These are phyloP conservation scores for Mormyrus iriodes DNA, from an alignment of 2,113 vertebrate genomes.

Conservation along the genomic window DNA sequence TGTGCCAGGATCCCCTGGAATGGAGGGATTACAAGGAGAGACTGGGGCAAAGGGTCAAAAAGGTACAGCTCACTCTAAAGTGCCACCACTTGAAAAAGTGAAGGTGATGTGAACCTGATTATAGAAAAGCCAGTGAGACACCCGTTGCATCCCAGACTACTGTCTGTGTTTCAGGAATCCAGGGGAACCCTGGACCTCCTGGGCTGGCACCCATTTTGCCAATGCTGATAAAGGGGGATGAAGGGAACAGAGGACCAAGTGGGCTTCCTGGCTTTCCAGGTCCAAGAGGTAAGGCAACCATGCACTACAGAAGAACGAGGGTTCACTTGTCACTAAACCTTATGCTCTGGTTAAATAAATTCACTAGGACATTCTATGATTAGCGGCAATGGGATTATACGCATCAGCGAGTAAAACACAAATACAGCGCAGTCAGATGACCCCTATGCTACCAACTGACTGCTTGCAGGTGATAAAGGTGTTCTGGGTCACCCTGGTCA, in stretches of 20 bases:
- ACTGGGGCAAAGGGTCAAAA: background rate
- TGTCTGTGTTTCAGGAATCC: constrained; percentile 11
- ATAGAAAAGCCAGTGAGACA: background rate
- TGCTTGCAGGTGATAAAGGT: constrained; percentile 79
- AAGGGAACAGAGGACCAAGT: background rate
- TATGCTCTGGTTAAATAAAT: background rate
- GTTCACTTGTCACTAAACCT: background rate
- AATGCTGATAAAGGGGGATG: background rate
- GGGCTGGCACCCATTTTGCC: background rate
- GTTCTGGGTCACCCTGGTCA: constrained; percentile 64
- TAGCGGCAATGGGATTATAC: background rate
- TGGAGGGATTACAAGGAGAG: background rate
- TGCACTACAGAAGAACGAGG: background rate
- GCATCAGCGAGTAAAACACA: background rate
- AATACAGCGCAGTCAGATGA: background rate
- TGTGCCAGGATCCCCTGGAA: background rate
- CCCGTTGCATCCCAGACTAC: background rate
- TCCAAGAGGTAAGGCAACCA: constrained; percentile 19
- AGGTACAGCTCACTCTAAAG: background rate
- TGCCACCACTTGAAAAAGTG: background rate
- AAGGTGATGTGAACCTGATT: background rate
- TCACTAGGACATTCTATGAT: background rate
- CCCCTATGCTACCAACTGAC: background rate
- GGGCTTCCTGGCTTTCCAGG: constrained; percentile 15
- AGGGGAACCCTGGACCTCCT: background rate